A percentile compares a stretch with the other conserved stretches of the same genome.
Evolutionary conservation across 30 jellyfish, hydroid and myxozoan species (phyloP).

Genomic region (Chironex yamaguchii): DNA sequence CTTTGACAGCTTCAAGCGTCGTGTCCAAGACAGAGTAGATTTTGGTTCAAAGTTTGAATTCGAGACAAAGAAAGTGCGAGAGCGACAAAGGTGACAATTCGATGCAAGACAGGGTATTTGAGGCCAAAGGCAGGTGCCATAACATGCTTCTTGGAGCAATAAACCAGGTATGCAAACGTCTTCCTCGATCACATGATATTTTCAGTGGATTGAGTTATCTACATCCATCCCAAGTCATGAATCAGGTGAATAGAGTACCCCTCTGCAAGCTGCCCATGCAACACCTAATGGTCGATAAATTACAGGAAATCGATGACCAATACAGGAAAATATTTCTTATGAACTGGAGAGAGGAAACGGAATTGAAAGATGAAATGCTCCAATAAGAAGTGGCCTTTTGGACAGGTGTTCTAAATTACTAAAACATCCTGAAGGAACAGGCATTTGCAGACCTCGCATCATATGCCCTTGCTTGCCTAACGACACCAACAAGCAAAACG

Average conservation of each 20-base stretch:
- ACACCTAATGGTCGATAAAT: background rate
- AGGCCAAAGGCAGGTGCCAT: background rate
- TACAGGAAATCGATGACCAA: background rate
- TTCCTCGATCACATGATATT: constrained; percentile 4
- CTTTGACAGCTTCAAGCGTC: too few relatives aligned
- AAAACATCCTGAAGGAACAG: background rate
- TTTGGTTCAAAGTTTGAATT: background rate
- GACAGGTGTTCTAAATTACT: too few relatives aligned
- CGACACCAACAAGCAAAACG: background rate
- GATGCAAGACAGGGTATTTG: background rate
- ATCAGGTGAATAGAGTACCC: background rate
- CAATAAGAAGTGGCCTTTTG: background rate
- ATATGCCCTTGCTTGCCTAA: background rate
- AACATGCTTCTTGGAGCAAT: constrained; percentile 8
- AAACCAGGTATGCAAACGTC: constrained; percentile 38
- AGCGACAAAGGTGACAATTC: too few relatives aligned
- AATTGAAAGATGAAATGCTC: background rate
- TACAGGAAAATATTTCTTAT: constrained; percentile 10
- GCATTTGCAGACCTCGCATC: background rate
- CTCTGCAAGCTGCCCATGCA: constrained; percentile 7
- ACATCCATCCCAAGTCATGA: constrained; percentile 20
- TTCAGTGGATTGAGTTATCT: background rate
- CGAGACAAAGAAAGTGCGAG: too few relatives aligned
- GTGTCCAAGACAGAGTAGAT: background rate
- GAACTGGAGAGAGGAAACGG: background rate